Evolutionary conservation across 2,797 vertebrate genomes (phyloP).

Genomic region (Australoheros facetus): DNA sequence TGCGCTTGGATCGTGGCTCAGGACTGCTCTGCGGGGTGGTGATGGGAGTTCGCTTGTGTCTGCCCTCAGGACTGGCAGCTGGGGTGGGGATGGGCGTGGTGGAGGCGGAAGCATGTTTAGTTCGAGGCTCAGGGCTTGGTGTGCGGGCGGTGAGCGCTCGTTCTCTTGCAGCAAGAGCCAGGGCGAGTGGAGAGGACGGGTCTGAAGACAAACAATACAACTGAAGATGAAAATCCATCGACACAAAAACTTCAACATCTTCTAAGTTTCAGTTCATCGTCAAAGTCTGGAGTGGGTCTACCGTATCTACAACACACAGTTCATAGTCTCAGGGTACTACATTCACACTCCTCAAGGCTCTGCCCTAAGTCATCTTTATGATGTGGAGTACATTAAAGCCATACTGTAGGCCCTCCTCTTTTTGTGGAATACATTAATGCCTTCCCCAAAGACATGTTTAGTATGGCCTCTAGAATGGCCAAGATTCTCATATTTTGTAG

Average conservation of each 20-base stretch:
- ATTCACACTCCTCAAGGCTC: neutral
- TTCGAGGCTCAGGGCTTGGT: slow-evolving; percentile 73
- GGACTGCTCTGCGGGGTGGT: slow-evolving; percentile 76
- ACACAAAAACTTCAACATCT: neutral
- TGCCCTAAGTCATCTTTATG: neutral
- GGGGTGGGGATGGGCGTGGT: slow-evolving; percentile 78
- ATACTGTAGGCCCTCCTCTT: too few species aligned
- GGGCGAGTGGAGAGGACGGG: slow-evolving; percentile 94
- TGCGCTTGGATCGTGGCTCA: slow-evolving; percentile 74
- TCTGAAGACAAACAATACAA: slow-evolving; percentile 68
- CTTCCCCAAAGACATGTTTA: too few species aligned
- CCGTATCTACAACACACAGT: neutral
- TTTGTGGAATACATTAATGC: neutral
- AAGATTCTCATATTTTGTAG: neutral
- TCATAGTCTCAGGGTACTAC: neutral
- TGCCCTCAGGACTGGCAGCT: slow-evolving; percentile 84
- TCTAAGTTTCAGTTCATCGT: neutral
- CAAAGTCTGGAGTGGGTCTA: neutral
- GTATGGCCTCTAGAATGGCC: too few species aligned
- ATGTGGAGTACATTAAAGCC: neutral
- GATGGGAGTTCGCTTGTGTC: slow-evolving; percentile 76
- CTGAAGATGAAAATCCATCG: neutral
- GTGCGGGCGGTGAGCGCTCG: slow-evolving; percentile 89
- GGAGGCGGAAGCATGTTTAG: slow-evolving; percentile 67
- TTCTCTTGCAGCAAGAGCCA: slow-evolving; percentile 95